Evolutionary conservation across 2,888 invertebrate species (phyloP), one percentile per base, ranked within the genome.

Genomic region (Apamea sordens): DNA sequence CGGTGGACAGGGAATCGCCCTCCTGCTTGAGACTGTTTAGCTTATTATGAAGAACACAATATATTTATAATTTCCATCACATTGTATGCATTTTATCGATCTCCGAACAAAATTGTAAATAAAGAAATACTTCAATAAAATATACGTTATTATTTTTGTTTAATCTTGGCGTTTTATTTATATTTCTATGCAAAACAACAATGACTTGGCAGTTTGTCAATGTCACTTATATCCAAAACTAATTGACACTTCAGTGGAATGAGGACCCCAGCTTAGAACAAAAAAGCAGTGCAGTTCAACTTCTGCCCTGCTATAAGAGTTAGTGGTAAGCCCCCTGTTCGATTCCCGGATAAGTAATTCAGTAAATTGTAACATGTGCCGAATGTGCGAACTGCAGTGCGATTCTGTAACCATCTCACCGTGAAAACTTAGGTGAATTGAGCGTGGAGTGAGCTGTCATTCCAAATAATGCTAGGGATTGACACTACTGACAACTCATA

Each of bases 1-100:
- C 56, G 99, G 99, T 61, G 99, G 99, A 44, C 99, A 99, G 96
- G 99, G 99, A 77, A 99, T 99, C 91, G 99, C 99, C 11, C 92
- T 99, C 0, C 97, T 99, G 85, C 92, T 99, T 67, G 99, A 99
- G 96, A 96, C 97, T 86, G 95, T 98, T 85, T 98, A 96, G 67
- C 28, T 68, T 69, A 61, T 24, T 69, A 73, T 13, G 44, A 78
- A 65, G 44, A 64, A 65, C 24, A 47, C 32, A 59, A 47, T 18
- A n/a, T 7, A 61, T n/a, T 59, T 28, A 47, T 24, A n/a, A 64
- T 61, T 67, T 47, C 32, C 44, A 28, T 24, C 28, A 15, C 24
- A 69, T 5, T 81, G 24, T 67, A 71, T 83, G 69, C 83, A 64
- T 85, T 79, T 76, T 73, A 77, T 64, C 81, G 67, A 82, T 84